Evolutionary conservation across 2,113 vertebrate species (phyloP).

Genomic region (Triplophysa siluroides): DNA sequence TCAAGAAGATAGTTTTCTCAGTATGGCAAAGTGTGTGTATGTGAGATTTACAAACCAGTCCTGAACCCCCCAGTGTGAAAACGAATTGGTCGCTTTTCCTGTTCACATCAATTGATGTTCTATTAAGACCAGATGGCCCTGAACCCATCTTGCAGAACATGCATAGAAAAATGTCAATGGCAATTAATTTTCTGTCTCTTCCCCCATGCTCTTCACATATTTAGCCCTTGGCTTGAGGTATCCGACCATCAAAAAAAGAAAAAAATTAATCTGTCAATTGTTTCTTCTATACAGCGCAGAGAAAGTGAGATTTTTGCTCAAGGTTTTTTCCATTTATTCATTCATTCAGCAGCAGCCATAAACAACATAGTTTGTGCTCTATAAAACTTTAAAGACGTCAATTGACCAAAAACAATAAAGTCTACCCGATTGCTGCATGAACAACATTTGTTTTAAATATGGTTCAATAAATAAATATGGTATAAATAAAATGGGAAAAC

Average conservation of each 20-base stretch:
- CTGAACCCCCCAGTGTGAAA: slow-evolving; percentile 61
- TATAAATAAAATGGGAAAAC: no score
- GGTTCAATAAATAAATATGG: no score
- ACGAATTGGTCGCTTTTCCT: slow-evolving; percentile 65
- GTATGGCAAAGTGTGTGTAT: slow-evolving; percentile 7
- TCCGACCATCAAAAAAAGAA: slow-evolving; percentile 31
- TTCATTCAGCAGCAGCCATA: no score
- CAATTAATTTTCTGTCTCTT: slow-evolving; percentile 55
- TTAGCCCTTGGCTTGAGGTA: slow-evolving; percentile 47
- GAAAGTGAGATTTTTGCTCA: no score
- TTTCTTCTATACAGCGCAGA: no score
- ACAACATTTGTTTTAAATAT: no score
- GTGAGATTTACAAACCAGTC: slow-evolving; percentile 41
- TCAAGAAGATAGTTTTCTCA: background rate
- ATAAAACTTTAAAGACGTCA: no score
- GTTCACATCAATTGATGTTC: slow-evolving; percentile 68
- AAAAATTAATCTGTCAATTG: slow-evolving; percentile 2
- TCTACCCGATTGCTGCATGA: no score
- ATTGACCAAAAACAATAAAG: no score
- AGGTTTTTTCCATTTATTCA: no score
- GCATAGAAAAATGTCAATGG: slow-evolving; percentile 52
- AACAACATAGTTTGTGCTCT: no score
- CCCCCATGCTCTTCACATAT: slow-evolving; percentile 33
- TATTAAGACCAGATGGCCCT: slow-evolving; percentile 64
- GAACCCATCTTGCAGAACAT: slow-evolving; percentile 62